Evolutionary conservation across 2,113 vertebrate species (phyloP).

Genomic region (Scalopus aquaticus): DNA sequence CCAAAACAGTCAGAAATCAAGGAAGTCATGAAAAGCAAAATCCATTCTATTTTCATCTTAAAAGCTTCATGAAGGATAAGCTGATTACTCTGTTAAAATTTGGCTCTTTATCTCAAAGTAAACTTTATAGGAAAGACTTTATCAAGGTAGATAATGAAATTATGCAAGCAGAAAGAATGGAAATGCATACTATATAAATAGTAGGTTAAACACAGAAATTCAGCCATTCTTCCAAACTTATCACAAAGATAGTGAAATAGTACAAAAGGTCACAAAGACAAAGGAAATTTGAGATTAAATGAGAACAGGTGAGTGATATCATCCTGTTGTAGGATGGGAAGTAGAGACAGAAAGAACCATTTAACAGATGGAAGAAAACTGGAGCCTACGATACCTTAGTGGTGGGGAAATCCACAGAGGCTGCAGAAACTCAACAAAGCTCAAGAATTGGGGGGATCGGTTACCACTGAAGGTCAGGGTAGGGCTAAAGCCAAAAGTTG

Average conservation of each 20-base stretch:
- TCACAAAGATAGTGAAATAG: background rate
- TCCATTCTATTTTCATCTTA: background rate
- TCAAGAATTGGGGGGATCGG: background rate
- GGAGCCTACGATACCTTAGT: background rate
- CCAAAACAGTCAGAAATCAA: background rate
- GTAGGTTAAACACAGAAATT: background rate
- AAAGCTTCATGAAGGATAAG: slow-evolving; percentile 30
- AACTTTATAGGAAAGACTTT: slow-evolving; percentile 19
- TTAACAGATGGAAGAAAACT: background rate
- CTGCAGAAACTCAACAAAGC: background rate
- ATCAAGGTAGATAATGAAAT: background rate
- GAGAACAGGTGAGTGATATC: background rate
- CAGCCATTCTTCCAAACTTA: background rate
- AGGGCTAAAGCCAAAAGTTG: background rate
- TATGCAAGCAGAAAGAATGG: background rate
- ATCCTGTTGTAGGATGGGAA: background rate
- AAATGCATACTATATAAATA: background rate
- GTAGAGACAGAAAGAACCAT: background rate
- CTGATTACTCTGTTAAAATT: slow-evolving; percentile 42
- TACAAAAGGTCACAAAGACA: background rate
- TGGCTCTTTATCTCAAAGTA: slow-evolving; percentile 36
- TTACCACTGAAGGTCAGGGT: background rate
- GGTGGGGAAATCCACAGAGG: background rate
- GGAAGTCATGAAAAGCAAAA: background rate
- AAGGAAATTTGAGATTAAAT: background rate